Conservation (phyloP, 2,797 vertebrate genomes). For the Silurus lanzhouensis region DNA sequence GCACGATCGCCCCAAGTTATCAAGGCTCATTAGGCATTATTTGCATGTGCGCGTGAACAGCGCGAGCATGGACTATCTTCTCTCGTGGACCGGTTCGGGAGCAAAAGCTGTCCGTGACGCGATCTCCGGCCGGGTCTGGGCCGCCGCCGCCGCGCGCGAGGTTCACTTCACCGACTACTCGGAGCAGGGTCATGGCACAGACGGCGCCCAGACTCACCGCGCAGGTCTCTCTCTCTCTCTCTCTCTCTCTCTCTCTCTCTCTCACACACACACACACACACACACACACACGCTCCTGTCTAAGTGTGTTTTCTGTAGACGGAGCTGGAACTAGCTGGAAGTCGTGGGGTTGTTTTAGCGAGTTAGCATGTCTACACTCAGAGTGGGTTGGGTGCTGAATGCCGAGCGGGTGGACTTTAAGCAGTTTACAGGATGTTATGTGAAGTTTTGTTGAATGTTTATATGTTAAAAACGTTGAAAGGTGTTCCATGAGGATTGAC, state of each 20-base stretch:
- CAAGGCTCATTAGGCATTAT: not conserved
- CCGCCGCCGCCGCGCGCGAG: slow-evolving; percentile 48
- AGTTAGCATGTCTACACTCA: not conserved
- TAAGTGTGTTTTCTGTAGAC: not conserved
- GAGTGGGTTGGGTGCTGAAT: not conserved
- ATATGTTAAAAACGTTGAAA: not conserved
- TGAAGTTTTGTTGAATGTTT: not conserved
- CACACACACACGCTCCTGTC: not conserved
- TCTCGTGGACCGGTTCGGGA: slow-evolving; percentile 68
- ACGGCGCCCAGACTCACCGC: not conserved
- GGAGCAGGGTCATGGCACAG: slow-evolving; percentile 1
- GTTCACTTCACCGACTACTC: slow-evolving; percentile 46
- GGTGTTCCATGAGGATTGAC: not conserved
- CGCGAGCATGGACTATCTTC: slow-evolving; percentile 71
- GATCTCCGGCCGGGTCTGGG: slow-evolving; percentile 72
- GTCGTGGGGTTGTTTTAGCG: not conserved
- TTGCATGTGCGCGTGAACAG: not conserved
- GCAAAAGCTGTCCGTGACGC: slow-evolving; percentile 72
- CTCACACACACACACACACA: not conserved
- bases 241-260: no score
- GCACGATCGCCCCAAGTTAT: not conserved
- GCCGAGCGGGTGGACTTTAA: not conserved
- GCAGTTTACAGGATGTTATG: no score
- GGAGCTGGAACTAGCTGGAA: not conserved
- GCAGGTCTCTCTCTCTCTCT: slow-evolving; percentile 43